Conservation (phyloP, 2,797 vertebrate genomes). For the Clamator glandarius region DNA sequence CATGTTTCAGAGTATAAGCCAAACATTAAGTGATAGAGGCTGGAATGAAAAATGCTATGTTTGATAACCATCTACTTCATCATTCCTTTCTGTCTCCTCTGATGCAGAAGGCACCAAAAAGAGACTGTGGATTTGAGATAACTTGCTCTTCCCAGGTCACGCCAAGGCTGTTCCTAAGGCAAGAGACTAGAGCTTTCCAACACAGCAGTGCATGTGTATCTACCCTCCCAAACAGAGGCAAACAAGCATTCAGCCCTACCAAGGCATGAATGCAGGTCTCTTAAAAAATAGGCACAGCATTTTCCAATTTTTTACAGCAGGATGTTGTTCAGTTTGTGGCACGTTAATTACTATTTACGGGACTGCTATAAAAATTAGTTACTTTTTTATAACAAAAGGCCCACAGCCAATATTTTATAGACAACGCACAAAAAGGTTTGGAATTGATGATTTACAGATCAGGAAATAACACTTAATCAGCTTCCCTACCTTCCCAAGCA, state of each 20-base stretch:
- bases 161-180: neutral
- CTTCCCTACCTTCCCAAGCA: slow-evolving; percentile 39
- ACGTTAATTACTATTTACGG: slow-evolving; percentile 75
- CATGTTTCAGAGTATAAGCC: slow-evolving; percentile 46
- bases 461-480: slow-evolving; percentile 81
- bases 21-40: slow-evolving; percentile 32
- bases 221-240: neutral
- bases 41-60: slow-evolving; percentile 30
- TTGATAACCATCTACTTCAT: neutral
- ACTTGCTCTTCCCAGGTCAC: neutral
- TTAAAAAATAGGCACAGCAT: neutral
- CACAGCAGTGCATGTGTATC: neutral
- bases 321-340: slow-evolving; percentile 66
- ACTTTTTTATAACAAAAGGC: slow-evolving; percentile 73
- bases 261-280: neutral
- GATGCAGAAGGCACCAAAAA: neutral
- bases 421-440: slow-evolving; percentile 65
- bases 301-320: slow-evolving; percentile 58
- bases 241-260: neutral
- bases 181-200: neutral
- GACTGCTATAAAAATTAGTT: slow-evolving; percentile 72
- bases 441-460: slow-evolving; percentile 79
- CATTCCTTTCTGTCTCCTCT: neutral
- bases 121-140: fast-evolving
- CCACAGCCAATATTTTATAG: slow-evolving; percentile 74